Evolutionary conservation across 1,140 invertebrate species (phyloP), one percentile per base, ranked within the genome.

Genomic region (Melitaea cinxia): DNA sequence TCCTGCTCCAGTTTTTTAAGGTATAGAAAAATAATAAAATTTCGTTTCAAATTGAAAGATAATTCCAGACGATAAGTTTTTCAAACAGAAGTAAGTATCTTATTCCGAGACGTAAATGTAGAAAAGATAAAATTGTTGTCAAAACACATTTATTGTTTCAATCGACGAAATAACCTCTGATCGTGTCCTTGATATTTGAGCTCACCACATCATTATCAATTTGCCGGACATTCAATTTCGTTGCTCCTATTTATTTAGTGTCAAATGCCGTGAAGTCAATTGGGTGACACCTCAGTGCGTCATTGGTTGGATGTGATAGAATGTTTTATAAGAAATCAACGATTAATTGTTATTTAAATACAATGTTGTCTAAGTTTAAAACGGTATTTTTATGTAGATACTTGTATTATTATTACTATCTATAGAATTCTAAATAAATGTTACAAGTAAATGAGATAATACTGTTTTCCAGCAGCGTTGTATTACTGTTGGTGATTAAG

Each of bases 191-290:
- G 75, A 68, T 68, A 61, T 57, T 21, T 68, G 69, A 68, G 72
- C 65, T 49, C 7, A 19, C 19, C 45, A n/a, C 60, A 67, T 76
- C 62, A 56, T 70, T 72, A 68, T 70, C 73, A 70, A 75, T 75
- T 72, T 47, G 42, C 42, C 50, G 33, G 39, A 55, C 56, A 58
- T 64, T 72, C 42, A 77, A 75, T 77, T 77, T 59, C 55, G 68
- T 77, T 72, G 59, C 30, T 59, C 50, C 47, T 55, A 68, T 68
- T 66, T 65, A 52, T 61, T 57, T 55, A 56, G 60, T 66, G 70
- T 70, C 73, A 70, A 54, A 68, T 71, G 62, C 23, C 68, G 49
- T 60, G 17, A 30, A 39, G 56, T 73, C 71, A 73, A 73, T 73
- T 73, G 67, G 45, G 33, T 53, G 54, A 35, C 23, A 59, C n/a